These are phyloP conservation scores for Neotoxoptera formosana DNA, from an alignment of 1,140 invertebrate species.

Conservation along the genomic window DNA sequence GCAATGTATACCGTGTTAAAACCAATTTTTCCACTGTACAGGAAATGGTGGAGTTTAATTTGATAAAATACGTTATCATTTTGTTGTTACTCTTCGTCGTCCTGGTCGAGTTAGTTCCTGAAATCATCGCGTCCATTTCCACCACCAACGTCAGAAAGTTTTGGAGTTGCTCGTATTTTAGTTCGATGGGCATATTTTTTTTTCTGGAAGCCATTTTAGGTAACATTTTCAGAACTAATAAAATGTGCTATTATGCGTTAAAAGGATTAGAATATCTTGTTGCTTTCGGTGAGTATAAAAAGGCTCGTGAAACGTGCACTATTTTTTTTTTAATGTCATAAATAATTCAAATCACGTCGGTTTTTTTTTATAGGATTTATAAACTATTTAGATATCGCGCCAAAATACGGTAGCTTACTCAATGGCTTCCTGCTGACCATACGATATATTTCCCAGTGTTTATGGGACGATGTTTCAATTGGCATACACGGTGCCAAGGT, in stretches of 20 bases:
- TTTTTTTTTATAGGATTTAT: conserved; percentile 79
- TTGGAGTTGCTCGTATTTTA: background rate
- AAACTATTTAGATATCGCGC: conserved; percentile 98
- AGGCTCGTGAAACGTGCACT: background rate
- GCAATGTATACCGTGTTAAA: too few species aligned
- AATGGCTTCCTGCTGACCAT: conserved; percentile 98
- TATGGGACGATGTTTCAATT: background rate
- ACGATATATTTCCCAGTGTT: conserved; percentile 78
- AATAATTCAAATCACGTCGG: background rate
- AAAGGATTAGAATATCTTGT: background rate
- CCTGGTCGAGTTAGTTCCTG: background rate
- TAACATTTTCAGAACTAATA: background rate
- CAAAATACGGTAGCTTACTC: conserved; percentile 96
- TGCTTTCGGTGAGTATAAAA: background rate
- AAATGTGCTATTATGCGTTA: too few species aligned
- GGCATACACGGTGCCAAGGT: background rate
- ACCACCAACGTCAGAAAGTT: background rate
- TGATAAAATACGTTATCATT: background rate
- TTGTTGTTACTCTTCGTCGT: background rate
- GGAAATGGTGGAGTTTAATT: background rate
- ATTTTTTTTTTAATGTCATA: background rate
- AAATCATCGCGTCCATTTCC: background rate
- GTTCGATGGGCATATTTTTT: background rate
- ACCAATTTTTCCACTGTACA: background rate
- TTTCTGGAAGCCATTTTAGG: background rate